These are phyloP conservation scores for Apus apus DNA, from an alignment of 2,113 vertebrate genomes.

Conservation along the genomic window DNA sequence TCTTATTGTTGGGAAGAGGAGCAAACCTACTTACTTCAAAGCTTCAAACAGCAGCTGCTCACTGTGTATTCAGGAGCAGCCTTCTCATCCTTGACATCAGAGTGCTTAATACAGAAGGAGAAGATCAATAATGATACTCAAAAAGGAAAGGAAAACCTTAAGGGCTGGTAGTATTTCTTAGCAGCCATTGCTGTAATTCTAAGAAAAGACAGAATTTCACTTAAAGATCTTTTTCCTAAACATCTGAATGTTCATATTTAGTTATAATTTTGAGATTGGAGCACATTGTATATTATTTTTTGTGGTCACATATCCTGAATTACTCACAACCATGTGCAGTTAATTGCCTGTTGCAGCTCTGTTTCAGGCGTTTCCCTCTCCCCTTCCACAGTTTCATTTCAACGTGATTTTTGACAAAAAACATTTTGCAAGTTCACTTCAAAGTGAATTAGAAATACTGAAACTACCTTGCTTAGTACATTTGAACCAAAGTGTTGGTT, in stretches of 20 bases:
- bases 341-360: background rate
- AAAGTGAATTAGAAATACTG: background rate
- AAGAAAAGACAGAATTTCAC: background rate
- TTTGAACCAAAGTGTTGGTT: background rate
- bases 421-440: background rate
- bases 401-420: background rate
- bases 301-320: background rate
- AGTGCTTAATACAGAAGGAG: background rate
- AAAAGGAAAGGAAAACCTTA: background rate
- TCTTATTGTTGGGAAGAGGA: background rate
- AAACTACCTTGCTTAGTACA: background rate
- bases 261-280: background rate
- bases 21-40: background rate
- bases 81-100: background rate
- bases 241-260: background rate
- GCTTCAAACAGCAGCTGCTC: background rate
- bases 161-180: background rate
- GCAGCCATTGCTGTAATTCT: background rate
- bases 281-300: background rate
- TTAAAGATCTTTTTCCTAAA: background rate
- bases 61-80: background rate
- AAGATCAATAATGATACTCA: background rate
- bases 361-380: background rate
- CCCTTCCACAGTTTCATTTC: background rate
- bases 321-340: background rate